Percentiles rank a stretch among this genome's conserved stretches.
Evolutionary conservation across 2,888 invertebrate species (phyloP).

Genomic region (Epinotia demarniana): DNA sequence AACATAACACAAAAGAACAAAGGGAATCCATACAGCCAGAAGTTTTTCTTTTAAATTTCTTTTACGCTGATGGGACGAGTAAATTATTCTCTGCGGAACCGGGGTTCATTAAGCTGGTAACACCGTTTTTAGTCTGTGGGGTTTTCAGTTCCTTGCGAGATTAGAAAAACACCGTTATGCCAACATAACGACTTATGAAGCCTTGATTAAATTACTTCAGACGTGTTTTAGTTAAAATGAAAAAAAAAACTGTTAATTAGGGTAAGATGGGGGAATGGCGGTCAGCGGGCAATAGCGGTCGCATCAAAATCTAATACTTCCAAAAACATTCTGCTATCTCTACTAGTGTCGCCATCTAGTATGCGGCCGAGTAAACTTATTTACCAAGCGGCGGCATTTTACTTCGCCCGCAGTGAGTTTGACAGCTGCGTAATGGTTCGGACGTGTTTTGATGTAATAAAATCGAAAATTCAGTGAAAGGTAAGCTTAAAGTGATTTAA

Average conservation of each 20-base stretch:
- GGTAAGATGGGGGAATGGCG: no score
- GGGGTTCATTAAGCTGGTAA: conserved; percentile 30
- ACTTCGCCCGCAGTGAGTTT: no score
- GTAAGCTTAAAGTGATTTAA: no score
- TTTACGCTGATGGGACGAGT: conserved; percentile 18
- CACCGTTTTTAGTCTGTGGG: conserved; percentile 32
- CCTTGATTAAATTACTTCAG: conserved; percentile 9
- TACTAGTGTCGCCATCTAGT: no score
- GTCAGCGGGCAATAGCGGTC: no score
- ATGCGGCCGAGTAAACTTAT: no score
- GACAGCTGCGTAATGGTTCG: no score
- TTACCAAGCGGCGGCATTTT: no score
- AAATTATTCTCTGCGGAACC: conserved; percentile 21
- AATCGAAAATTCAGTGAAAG: no score
- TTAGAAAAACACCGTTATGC: conserved; percentile 14
- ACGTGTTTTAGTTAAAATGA: neutral
- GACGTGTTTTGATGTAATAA: no score
- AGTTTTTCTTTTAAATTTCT: conserved; percentile 26
- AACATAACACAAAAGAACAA: conserved; percentile 29
- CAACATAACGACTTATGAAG: conserved; percentile 20
- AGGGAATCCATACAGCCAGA: conserved; percentile 34
- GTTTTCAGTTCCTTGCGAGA: conserved; percentile 15
- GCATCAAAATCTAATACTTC: no score
- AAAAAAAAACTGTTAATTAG: neutral
- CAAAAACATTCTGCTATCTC: no score